Percentiles rank a stretch among this genome's conserved stretches.
Conservation (phyloP, 1,140 invertebrate species). For the Zeugodacus cucurbitae region DNA sequence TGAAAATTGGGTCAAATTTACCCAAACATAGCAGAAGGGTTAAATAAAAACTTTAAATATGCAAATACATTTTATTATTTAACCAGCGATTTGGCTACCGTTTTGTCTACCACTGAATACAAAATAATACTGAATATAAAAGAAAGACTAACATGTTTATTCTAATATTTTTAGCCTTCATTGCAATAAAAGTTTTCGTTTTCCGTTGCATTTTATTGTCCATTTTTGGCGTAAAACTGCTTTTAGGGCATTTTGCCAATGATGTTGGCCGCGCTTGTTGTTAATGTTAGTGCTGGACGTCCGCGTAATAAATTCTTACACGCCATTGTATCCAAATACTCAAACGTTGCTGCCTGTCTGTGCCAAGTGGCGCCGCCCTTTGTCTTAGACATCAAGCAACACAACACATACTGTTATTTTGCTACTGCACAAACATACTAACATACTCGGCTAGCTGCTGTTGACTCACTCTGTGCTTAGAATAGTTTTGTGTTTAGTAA, state of each 20-base stretch:
- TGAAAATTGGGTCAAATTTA: no score
- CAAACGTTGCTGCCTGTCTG: not conserved
- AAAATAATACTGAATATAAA: not conserved
- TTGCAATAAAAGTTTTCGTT: not conserved
- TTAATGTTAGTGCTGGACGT: not conserved
- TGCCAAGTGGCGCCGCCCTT: not conserved
- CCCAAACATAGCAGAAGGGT: no score
- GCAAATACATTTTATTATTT: not conserved
- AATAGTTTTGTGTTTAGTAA: no score
- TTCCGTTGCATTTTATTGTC: not conserved
- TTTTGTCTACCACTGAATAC: not conserved
- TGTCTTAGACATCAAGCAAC: not conserved
- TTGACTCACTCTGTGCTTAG: not conserved
- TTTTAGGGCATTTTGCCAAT: conserved; percentile 6
- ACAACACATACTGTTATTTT: not conserved
- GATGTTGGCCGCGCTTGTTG: not conserved
- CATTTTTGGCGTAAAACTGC: not conserved
- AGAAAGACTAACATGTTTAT: not conserved
- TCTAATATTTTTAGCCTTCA: not conserved
- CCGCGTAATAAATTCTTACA: conserved; percentile 25
- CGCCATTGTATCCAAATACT: conserved; percentile 20
- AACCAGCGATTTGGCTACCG: not conserved
- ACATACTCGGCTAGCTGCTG: not conserved
- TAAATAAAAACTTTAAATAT: not conserved
- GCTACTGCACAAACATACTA: not conserved